Evolutionary conservation across 2,113 vertebrate species (phyloP).

Genomic region (Heterotis niloticus): DNA sequence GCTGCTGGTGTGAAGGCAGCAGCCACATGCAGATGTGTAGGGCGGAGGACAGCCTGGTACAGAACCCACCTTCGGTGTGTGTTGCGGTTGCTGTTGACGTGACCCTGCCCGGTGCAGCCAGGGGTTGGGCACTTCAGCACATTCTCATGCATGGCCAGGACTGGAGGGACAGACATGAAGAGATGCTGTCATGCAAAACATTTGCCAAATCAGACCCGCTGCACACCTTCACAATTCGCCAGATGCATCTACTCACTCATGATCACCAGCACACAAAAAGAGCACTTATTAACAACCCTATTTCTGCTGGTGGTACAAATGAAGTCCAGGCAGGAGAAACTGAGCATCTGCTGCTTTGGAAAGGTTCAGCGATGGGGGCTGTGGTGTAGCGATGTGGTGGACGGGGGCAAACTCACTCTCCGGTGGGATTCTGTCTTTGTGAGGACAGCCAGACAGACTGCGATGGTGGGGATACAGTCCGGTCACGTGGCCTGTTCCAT

Average conservation of each 20-base stretch:
- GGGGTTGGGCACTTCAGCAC: constrained; percentile 97
- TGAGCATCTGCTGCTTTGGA: neutral
- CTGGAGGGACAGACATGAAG: constrained; percentile 53
- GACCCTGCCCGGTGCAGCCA: constrained; percentile 96
- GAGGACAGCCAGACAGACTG: constrained; percentile 95
- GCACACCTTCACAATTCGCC: neutral
- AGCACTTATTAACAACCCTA: neutral
- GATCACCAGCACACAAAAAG: neutral
- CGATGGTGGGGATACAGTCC: constrained; percentile 96
- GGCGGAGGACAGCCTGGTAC: neutral
- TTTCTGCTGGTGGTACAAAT: neutral
- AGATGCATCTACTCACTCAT: too few relatives aligned
- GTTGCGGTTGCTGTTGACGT: constrained; percentile 99
- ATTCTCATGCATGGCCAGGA: constrained; percentile 98
- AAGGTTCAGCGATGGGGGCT: neutral
- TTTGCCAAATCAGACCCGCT: neutral
- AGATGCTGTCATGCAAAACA: neutral
- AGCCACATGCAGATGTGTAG: neutral
- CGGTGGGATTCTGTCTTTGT: constrained; percentile 97
- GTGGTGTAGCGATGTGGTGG: neutral
- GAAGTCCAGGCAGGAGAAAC: neutral
- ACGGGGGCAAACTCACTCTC: constrained; percentile 84
- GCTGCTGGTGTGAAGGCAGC: too few relatives aligned
- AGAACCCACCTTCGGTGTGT: constrained; percentile 87
- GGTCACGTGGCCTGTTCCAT: constrained; percentile 92